Evolutionary conservation across 2,113 vertebrate species (phyloP), one percentile per base, ranked within the genome.

Genomic region (Labeo rohita): DNA sequence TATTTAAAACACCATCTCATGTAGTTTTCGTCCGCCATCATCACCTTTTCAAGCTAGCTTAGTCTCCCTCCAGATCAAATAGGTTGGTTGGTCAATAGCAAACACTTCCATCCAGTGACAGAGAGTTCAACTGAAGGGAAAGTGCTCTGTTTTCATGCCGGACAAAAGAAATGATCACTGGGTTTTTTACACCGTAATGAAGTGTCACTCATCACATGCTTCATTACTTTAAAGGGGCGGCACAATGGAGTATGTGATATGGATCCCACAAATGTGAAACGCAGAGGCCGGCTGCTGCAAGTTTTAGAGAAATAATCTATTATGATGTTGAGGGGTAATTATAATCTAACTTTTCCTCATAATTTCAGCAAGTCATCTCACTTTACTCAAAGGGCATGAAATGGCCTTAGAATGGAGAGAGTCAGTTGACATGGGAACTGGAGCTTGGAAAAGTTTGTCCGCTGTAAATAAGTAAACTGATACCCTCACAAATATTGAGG

Each of bases 171-270:
- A 85, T 80, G 87, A 87, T 90, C 85, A 83, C 75, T 87, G 70
- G 85, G 82, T 80, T 86, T 86, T 88, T 87, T 86, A 83, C 21
- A 28, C 79, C 83, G 86, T 90, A 90, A 90, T 90, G 85, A 88
- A 90, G 84, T 85, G 87, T 90, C 89, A 87, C 87, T 90, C 89
- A 90, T 85, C 89, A 73, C 89, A 88, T 75, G 83, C 86, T 88
- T 88, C 85, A 87, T 90, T 90, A 88, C 86, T 87, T 88, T 87
- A 83, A 83, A 56, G 87, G 73, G 84, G 63, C 83, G 4, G 85
- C 87, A 90, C 89, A 90, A 88, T 85, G 80, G 85, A 7, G 65
- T 80, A 83, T 90, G 85, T 88, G 85, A 90, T 87, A 85, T 85
- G 80, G 78, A 88, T 86, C 79, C 80, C 84, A 85, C 70, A 80